Conservation (phyloP, 1,140 invertebrate species). For the Achroia grisella region DNA sequence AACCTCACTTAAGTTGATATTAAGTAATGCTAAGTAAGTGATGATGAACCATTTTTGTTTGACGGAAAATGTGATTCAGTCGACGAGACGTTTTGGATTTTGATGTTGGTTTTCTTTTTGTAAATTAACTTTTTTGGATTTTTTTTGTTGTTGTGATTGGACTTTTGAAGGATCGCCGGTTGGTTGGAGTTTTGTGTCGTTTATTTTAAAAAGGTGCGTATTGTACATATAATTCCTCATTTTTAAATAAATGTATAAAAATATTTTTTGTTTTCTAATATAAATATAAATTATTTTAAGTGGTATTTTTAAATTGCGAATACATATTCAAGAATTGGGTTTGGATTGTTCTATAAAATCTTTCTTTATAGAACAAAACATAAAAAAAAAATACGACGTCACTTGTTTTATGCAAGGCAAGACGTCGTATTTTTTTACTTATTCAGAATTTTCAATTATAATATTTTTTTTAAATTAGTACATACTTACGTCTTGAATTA, state of each 20-base stretch:
- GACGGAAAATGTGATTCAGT: constrained; percentile 63
- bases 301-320: too few relatives aligned
- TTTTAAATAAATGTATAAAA: constrained; percentile 1
- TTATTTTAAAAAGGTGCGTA: constrained; percentile 21
- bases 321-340: too few relatives aligned
- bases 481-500: too few relatives aligned
- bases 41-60: constrained; percentile 62
- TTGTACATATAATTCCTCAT: constrained; percentile 2
- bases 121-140: constrained; percentile 24
- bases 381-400: too few relatives aligned
- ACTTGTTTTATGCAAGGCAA: too few relatives aligned
- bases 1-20: background rate
- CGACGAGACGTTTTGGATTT: constrained; percentile 19
- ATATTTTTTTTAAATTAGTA: too few relatives aligned
- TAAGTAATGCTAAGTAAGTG: constrained; percentile 11
- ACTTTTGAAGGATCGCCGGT: constrained; percentile 13
- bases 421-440: too few relatives aligned
- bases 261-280: too few relatives aligned
- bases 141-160: constrained; percentile 23
- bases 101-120: constrained; percentile 9
- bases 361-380: too few relatives aligned
- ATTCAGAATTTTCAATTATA: too few relatives aligned
- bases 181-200: constrained; percentile 22
- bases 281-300: too few relatives aligned
- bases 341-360: too few relatives aligned